These are phyloP conservation scores for Beris morrisii DNA, from an alignment of 2,888 invertebrate species.

Conservation along the genomic window DNA sequence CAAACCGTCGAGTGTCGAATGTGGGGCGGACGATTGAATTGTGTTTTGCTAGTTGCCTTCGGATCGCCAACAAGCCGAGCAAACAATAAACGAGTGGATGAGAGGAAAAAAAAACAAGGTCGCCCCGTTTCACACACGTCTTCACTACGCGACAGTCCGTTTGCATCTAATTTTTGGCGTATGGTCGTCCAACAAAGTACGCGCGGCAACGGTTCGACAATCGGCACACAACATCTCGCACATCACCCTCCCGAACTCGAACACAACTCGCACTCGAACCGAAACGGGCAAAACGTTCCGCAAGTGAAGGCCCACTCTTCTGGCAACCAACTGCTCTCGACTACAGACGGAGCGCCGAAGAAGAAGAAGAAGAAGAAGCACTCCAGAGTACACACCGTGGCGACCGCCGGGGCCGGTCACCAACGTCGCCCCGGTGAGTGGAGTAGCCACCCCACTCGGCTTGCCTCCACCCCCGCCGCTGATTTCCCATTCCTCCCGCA, in stretches of 20 bases:
- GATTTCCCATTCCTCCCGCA: conserved; percentile 26
- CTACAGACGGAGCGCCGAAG: not conserved
- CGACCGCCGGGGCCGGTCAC: conserved; percentile 22
- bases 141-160: conserved; percentile 56
- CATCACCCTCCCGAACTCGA: conserved; percentile 30
- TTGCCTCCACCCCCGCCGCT: conserved; percentile 9
- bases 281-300: conserved; percentile 1
- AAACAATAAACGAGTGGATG: not conserved
- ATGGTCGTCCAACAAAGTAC: conserved; percentile 45
- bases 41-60: not conserved
- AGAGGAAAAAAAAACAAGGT: conserved; percentile 27
- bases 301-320: conserved; percentile 23
- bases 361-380: not conserved
- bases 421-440: conserved; percentile 10
- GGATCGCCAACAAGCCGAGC: conserved; percentile 3
- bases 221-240: conserved; percentile 2
- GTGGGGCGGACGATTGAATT: too few species aligned
- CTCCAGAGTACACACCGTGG: not conserved
- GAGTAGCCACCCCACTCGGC: conserved; percentile 20
- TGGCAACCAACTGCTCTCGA: conserved; percentile 8
- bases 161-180: conserved; percentile 57
- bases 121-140: conserved; percentile 46
- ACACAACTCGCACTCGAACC: conserved; percentile 12
- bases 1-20: too few species aligned
- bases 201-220: conserved; percentile 22